Percentiles rank a stretch among this genome's conserved stretches.
Evolutionary conservation across 2,888 invertebrate genomes (phyloP).

Genomic region (Parelbella ahira): DNA sequence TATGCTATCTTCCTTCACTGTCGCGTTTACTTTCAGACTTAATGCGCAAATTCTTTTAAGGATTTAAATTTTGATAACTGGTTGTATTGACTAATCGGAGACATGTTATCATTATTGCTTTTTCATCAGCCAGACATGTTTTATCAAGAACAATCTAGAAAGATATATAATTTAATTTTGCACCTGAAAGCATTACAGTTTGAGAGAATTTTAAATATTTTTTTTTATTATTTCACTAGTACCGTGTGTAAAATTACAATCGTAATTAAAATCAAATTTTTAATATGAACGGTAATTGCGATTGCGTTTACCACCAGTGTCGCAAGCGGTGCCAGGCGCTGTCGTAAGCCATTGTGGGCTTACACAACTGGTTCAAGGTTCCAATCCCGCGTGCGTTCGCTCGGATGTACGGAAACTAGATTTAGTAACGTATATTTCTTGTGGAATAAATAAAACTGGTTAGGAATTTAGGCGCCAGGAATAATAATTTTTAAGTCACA

Average conservation of each 20-base stretch:
- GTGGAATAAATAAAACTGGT: too few species aligned
- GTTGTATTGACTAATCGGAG: not conserved
- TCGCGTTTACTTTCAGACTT: slow-evolving; percentile 4
- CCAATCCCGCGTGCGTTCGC: slow-evolving; percentile 67
- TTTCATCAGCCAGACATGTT: too few species aligned
- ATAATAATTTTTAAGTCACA: too few species aligned
- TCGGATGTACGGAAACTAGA: slow-evolving; percentile 74
- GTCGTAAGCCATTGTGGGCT: slow-evolving; percentile 76
- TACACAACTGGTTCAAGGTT: slow-evolving; percentile 80
- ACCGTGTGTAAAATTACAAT: not conserved
- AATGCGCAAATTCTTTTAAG: slow-evolving; percentile 2
- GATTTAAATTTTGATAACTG: slow-evolving; percentile 3
- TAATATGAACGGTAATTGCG: slow-evolving; percentile 44
- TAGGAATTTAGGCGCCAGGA: too few species aligned
- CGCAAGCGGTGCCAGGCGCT: slow-evolving; percentile 69
- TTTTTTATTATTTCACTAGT: too few species aligned
- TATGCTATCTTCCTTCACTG: slow-evolving; percentile 16
- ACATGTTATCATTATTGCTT: not conserved
- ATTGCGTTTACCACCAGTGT: slow-evolving; percentile 51
- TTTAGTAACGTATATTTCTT: slow-evolving; percentile 31
- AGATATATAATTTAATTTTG: too few species aligned
- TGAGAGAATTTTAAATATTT: too few species aligned
- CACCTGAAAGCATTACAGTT: too few species aligned
- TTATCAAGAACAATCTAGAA: not conserved
- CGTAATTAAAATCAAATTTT: slow-evolving; percentile 20